Percentiles rank a stretch among this genome's conserved stretches.
phyloP scores from a whole-genome alignment of 2,113 vertebrate species.

The Poeciliopsis retropinna region DNA sequence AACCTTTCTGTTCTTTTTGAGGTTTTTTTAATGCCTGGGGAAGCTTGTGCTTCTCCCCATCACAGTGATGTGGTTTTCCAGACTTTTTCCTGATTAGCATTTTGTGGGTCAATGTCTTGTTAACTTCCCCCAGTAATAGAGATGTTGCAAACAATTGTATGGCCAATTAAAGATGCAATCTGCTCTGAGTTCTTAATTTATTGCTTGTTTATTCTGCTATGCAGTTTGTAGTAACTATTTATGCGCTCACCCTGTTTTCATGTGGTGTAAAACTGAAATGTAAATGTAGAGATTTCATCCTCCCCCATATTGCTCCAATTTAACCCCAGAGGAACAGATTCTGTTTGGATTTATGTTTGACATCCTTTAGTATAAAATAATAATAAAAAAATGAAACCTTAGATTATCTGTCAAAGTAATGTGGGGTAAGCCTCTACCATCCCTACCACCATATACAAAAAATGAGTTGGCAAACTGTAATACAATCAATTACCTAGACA shows the following conservation, averaged over 20 bases:
- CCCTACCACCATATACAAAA: not conserved
- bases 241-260: constrained; percentile 17
- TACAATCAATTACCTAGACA: constrained; percentile 59
- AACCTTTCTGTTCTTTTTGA: not conserved
- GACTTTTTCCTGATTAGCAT: constrained; percentile 64
- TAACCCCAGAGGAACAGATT: constrained; percentile 19
- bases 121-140: constrained; percentile 60
- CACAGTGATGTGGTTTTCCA: constrained; percentile 35
- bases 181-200: constrained; percentile 55
- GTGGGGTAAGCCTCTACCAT: constrained; percentile 7
- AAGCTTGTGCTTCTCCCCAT: not conserved
- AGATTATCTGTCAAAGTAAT: constrained; percentile 25
- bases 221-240: constrained; percentile 1
- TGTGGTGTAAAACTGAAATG: not conserved
- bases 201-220: constrained; percentile 54
- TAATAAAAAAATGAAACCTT: not conserved
- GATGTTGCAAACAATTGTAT: constrained; percentile 57
- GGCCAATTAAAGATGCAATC: constrained; percentile 70
- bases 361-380: constrained; percentile 14
- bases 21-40: not conserved
- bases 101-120: constrained; percentile 58
- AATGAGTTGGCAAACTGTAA: constrained; percentile 49
- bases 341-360: constrained; percentile 32
- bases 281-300: constrained; percentile 1
- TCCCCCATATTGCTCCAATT: constrained; percentile 5